Percentiles rank a stretch among this genome's conserved stretches.
Evolutionary conservation across 2,797 vertebrate species (phyloP).

Genomic region (Halcyon leucocephala): DNA sequence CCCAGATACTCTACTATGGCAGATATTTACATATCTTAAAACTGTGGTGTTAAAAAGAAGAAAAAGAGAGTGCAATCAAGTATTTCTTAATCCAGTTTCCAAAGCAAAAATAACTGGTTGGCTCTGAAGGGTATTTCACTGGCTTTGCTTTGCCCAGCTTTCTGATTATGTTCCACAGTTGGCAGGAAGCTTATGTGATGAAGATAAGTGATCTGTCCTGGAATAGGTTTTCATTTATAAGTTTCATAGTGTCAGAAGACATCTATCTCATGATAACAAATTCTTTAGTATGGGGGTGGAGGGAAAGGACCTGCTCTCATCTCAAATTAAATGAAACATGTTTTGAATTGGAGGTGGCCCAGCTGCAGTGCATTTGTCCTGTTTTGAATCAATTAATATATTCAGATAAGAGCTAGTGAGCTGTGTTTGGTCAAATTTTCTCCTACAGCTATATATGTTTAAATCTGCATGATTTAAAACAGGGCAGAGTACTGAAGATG

Average conservation of each 20-base stretch:
- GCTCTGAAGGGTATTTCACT: background rate
- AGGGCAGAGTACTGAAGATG: no score
- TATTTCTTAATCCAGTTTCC: background rate
- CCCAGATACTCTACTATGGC: background rate
- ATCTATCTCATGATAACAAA: background rate
- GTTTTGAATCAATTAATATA: background rate
- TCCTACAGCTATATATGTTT: background rate
- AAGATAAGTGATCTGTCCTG: background rate
- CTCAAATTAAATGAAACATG: background rate
- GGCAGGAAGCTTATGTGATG: background rate
- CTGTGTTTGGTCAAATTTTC: background rate
- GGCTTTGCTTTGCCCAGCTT: background rate
- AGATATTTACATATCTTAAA: background rate
- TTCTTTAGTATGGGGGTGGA: background rate
- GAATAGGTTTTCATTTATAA: background rate
- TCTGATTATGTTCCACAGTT: background rate
- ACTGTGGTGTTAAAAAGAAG: background rate
- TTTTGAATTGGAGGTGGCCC: background rate
- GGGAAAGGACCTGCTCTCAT: background rate
- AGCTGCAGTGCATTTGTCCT: background rate
- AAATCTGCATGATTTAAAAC: background rate
- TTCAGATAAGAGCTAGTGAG: background rate
- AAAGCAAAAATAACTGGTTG: background rate
- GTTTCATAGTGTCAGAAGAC: background rate
- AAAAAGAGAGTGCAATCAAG: background rate